Conservation (phyloP, 2,888 invertebrate genomes). For the Lasioglossum leucozonium region DNA sequence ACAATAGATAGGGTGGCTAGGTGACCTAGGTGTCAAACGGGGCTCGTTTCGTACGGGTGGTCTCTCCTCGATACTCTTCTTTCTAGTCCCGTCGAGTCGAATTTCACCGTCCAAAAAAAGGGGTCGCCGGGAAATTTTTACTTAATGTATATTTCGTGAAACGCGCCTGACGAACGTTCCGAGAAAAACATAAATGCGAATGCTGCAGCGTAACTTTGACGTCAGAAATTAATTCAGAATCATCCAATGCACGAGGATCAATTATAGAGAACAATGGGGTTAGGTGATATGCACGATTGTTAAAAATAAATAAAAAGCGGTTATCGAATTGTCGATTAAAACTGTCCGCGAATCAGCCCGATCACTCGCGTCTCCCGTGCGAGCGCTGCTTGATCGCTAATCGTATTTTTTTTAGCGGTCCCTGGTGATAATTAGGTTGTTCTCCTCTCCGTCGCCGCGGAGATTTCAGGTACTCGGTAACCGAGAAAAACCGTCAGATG, state of each 20-base stretch:
- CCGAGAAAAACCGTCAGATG: slow-evolving; percentile 56
- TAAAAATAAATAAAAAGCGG: too few relatives aligned
- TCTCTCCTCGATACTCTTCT: slow-evolving; percentile 66
- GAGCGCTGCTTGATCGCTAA: slow-evolving; percentile 1
- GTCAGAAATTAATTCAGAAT: too few relatives aligned
- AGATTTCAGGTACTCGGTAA: slow-evolving; percentile 21
- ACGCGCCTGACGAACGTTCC: neutral
- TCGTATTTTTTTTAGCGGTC: slow-evolving; percentile 6
- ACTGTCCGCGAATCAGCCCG: neutral
- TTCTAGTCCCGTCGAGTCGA: slow-evolving; percentile 58
- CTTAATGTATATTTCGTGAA: neutral
- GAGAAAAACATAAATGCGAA: too few relatives aligned
- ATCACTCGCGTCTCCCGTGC: neutral
- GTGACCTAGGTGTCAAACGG: slow-evolving; percentile 80
- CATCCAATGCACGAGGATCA: neutral
- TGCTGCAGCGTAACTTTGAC: too few relatives aligned
- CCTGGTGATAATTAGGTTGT: slow-evolving; percentile 45
- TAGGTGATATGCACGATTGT: neutral
- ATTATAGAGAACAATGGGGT: neutral
- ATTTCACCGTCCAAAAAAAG: slow-evolving; percentile 45
- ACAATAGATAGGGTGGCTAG: slow-evolving; percentile 72
- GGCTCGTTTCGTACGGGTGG: slow-evolving; percentile 77
- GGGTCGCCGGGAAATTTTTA: slow-evolving; percentile 52
- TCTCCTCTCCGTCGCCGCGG: slow-evolving; percentile 13
- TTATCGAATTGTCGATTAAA: neutral